phyloP scores from a whole-genome alignment of 1,140 invertebrate species.

The Acromyrmex echinatior region DNA sequence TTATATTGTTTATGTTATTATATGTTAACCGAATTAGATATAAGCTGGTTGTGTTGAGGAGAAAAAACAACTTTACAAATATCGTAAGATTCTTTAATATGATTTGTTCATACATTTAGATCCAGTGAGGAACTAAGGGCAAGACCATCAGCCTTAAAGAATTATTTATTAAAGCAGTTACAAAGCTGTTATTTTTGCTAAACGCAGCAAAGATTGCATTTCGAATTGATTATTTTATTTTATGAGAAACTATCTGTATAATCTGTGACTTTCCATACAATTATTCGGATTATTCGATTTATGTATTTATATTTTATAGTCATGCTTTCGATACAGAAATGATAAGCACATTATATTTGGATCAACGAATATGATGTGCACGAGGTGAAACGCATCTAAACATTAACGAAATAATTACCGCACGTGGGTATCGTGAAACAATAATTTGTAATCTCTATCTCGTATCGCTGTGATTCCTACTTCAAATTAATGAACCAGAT shows the following conservation, averaged over 20 bases:
- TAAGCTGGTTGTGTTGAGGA: not conserved
- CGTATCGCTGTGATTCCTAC: not conserved
- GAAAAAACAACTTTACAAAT: no score
- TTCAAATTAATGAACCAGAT: conserved; percentile 4
- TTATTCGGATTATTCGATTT: not conserved
- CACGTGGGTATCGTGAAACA: not conserved
- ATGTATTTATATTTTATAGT: not conserved
- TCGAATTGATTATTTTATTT: not conserved
- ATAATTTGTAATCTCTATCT: not conserved
- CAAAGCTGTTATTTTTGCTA: no score
- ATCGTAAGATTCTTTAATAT: no score
- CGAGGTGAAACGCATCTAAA: not conserved
- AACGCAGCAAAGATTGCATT: no score
- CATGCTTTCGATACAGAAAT: not conserved
- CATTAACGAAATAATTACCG: conserved; percentile 2
- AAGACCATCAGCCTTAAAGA: no score
- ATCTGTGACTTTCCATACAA: not conserved
- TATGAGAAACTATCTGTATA: not conserved
- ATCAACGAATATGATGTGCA: not conserved
- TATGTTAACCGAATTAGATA: not conserved
- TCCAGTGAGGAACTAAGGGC: no score
- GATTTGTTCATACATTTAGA: no score
- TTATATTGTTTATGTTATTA: not conserved
- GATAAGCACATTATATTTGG: not conserved
- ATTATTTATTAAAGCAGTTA: no score